A percentile compares a stretch with the other conserved stretches of the same genome.
Evolutionary conservation across 2,113 vertebrate species (phyloP).

Genomic region (Cricetomys ansorgei): DNA sequence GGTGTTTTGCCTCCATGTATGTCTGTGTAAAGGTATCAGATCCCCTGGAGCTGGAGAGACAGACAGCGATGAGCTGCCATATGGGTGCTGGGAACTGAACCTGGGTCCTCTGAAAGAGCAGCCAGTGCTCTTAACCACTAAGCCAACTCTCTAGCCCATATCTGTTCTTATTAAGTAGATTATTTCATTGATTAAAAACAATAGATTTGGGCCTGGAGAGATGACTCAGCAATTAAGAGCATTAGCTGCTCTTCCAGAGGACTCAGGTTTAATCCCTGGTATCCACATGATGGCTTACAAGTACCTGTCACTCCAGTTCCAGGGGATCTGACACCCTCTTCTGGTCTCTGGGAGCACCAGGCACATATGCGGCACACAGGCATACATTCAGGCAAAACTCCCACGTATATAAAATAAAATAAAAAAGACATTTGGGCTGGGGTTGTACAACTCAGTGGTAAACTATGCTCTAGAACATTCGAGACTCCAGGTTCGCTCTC

Average conservation of each 20-base stretch:
- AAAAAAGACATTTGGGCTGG: neutral
- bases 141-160: too few relatives aligned
- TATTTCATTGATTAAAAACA: slow-evolving; percentile 11
- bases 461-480: neutral
- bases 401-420: neutral
- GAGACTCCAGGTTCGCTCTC: neutral
- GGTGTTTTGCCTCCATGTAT: too few relatives aligned
- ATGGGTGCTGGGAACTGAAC: too few relatives aligned
- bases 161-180: neutral
- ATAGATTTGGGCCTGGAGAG: neutral
- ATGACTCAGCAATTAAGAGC: neutral
- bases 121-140: too few relatives aligned
- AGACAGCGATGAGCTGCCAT: too few relatives aligned
- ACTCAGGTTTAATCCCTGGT: neutral
- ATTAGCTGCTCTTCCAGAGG: neutral
- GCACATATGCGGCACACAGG: neutral
- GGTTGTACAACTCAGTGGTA: neutral
- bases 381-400: neutral
- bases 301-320: neutral
- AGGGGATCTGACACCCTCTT: neutral
- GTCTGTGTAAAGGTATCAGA: too few relatives aligned
- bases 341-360: neutral
- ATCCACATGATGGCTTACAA: neutral
- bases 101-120: too few relatives aligned
- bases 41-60: too few relatives aligned